phyloP scores from a whole-genome alignment of 2,113 vertebrate genomes.

The Brachypteracias leptosomus region DNA sequence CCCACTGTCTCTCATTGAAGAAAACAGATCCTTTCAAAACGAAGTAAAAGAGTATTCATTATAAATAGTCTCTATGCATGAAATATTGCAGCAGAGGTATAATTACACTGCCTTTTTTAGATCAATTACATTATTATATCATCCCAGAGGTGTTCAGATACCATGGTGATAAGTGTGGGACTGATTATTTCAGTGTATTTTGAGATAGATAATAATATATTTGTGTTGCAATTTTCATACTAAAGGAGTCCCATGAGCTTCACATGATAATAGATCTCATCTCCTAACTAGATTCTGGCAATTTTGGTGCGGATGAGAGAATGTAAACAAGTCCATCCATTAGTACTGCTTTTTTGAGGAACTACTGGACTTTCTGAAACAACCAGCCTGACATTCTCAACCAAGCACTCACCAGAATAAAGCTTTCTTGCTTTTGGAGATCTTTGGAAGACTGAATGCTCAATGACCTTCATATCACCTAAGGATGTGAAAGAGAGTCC shows the following conservation, averaged over 20 bases:
- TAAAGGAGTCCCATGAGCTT: background rate
- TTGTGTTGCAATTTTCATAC: background rate
- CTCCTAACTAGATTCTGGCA: background rate
- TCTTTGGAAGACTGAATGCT: background rate
- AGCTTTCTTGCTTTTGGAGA: background rate
- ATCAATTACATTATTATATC: constrained; percentile 35
- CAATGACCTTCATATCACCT: background rate
- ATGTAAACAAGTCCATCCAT: background rate
- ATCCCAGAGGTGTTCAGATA: constrained; percentile 26
- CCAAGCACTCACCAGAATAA: background rate
- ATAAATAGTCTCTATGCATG: background rate
- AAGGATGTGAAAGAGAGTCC: background rate
- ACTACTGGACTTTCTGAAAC: background rate
- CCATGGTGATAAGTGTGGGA: constrained; percentile 8
- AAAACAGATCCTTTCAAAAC: constrained; percentile 25
- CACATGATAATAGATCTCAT: background rate
- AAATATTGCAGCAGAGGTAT: constrained; percentile 32
- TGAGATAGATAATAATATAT: constrained; percentile 12
- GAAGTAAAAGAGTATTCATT: background rate
- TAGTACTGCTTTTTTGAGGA: background rate
- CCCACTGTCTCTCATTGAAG: background rate
- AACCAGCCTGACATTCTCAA: background rate
- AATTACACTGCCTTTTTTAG: constrained; percentile 39
- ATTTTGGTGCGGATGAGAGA: background rate
- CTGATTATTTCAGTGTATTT: constrained; percentile 3